Evolutionary conservation across 2,888 invertebrate genomes (phyloP), one percentile per base, ranked within the genome.

Genomic region (Chrysotoxum bicinctum): DNA sequence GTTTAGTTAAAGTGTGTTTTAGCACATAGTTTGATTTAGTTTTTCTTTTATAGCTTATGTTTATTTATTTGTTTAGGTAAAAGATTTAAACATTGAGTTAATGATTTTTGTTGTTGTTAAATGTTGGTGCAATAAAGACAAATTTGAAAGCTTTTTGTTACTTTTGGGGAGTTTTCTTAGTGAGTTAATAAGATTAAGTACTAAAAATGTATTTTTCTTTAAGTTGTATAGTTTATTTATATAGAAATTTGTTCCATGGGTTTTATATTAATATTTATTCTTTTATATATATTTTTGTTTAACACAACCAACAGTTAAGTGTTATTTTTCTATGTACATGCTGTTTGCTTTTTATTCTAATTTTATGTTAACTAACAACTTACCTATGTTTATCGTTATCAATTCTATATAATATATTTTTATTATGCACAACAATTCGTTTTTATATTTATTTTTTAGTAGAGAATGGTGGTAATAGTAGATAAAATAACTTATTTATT

Each of bases 331-430:
- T 78, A 66, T 85, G 54, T 85, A 85, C 85, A 85, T 43, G 62
- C 23, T 48, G 50, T 69, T 54, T 40, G 23, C 23, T 56, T 40
- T 69, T 26, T 60, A 72, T 76, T 85, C 81, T 85, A 85, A 85
- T 60, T 77, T 76, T 69, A 85, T 85, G 85, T 85, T 85, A 85
- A 85, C 85, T 85, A 85, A 76, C 85, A 85, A 85, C 85, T 85
- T 85, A 85, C 68, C 76, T 81, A 45, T 35, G 16, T n/a, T n/a
- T n/a, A 76, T 72, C 43, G 37, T 85, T 60, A 64, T 81, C n/a
- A 70, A 78, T 78, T 30, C 21, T 69, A 9, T 19, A 37, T 30
- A 19, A 16, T 66, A 52, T 45, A 45, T 54, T 79, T 40, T 74
- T 58, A 6, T 40, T 75, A 32, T 72, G 70, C 37, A 74, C 54